Evolutionary conservation across 2,797 vertebrate genomes (phyloP).

Genomic region (Lagocephalus sceleratus): DNA sequence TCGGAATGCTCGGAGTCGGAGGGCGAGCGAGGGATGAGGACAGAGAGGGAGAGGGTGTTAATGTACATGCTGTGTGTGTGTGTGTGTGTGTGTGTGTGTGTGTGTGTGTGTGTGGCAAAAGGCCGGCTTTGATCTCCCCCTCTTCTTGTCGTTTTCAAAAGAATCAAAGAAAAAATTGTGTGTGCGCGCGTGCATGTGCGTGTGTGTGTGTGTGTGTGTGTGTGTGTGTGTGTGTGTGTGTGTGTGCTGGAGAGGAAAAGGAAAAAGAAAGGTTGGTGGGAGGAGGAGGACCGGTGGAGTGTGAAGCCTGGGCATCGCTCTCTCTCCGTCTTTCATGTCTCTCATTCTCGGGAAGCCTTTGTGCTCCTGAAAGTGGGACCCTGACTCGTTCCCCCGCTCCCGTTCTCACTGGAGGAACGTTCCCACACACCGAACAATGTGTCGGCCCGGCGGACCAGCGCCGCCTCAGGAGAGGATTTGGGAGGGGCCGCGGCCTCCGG

Average conservation of each 20-base stretch:
- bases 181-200: constrained; percentile 1
- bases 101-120: constrained; percentile 82
- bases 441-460: constrained; percentile 69
- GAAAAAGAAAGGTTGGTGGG: constrained; percentile 50
- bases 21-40: too few species aligned
- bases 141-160: constrained; percentile 86
- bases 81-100: constrained; percentile 20
- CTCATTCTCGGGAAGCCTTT: constrained; percentile 79
- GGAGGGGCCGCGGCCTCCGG: constrained; percentile 63
- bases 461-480: constrained; percentile 59
- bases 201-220: constrained; percentile 1
- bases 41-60: neutral
- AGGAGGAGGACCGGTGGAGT: constrained; percentile 80
- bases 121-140: constrained; percentile 87
- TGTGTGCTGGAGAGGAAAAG: constrained; percentile 63
- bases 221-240: constrained; percentile 17
- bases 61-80: constrained; percentile 22
- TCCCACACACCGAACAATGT: constrained; percentile 88
- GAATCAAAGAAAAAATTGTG: constrained; percentile 70
- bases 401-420: constrained; percentile 88
- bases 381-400: constrained; percentile 41
- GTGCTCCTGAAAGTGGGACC: constrained; percentile 70
- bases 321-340: constrained; percentile 65
- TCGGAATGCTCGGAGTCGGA: too few species aligned
- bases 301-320: constrained; percentile 85